A percentile compares a stretch with the other conserved stretches of the same genome.
phyloP scores from a whole-genome alignment of 2,113 vertebrate genomes.

The Silurus meridionalis region DNA sequence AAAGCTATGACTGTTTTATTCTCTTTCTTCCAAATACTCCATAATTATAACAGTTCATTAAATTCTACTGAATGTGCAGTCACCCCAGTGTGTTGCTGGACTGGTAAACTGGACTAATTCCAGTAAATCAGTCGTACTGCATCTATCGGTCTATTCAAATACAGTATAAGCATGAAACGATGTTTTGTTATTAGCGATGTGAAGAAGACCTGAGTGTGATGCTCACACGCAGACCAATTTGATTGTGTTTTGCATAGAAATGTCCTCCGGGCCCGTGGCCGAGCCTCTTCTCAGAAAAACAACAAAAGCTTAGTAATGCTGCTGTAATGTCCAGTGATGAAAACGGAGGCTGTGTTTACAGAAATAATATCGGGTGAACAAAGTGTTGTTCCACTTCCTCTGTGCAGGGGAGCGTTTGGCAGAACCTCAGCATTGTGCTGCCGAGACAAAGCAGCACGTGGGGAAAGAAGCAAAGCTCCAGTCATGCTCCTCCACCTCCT shows the following conservation, averaged over 20 bases:
- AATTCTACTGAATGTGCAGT: background rate
- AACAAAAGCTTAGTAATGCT: conserved; percentile 11
- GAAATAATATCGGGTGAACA: conserved; percentile 27
- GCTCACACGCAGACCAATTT: conserved; percentile 2
- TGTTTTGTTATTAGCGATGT: conserved; percentile 23
- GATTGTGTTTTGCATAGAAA: conserved; percentile 31
- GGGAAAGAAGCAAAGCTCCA: conserved; percentile 31
- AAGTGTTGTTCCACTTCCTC: conserved; percentile 40
- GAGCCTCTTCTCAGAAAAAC: background rate
- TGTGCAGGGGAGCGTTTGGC: conserved; percentile 31
- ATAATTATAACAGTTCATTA: background rate
- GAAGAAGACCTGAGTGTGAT: background rate
- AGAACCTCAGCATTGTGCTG: conserved; percentile 47
- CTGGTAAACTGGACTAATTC: background rate
- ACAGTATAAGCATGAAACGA: conserved; percentile 8
- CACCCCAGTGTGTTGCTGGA: background rate
- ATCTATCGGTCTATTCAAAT: background rate
- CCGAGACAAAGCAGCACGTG: conserved; percentile 41
- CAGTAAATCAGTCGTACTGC: background rate
- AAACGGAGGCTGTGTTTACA: conserved; percentile 30
- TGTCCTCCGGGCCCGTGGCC: conserved; percentile 9
- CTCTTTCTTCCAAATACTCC: background rate
- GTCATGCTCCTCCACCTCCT: conserved; percentile 35
- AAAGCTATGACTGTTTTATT: background rate
- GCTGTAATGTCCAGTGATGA: background rate